Base-by-base conservation (phyloP, 2,888 invertebrate species). In the Hydraecia micacea region DNA sequence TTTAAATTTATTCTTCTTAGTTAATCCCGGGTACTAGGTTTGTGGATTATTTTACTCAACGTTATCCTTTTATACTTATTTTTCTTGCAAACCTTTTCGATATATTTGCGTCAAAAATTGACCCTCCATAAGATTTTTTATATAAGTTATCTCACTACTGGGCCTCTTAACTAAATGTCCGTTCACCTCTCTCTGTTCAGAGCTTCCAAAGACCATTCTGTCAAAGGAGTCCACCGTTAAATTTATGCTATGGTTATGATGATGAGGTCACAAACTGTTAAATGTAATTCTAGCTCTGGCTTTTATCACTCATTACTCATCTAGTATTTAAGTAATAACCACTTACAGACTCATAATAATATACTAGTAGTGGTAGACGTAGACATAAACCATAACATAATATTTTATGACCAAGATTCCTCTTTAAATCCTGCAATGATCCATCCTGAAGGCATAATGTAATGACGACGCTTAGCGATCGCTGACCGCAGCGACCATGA, bases 401-500 rank as follows among this genome's bases (percentile, higher is more conserved):
- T 8, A 68, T 63, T n/a, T 68, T 55, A 77, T 32, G 78, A 63
- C 2, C 63, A 28, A 49, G 65, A 49, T 82, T 86, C 72, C 72
- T 66, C 66, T 82, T 66, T 82, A 73, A 73, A 73, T 75, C 69
- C 68, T 39, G 15, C 58, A 68, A 52, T 86, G 21, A 73, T 62
- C 62, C 69, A 86, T 83, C 73, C 39, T 73, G 32, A 68, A 86
- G 52, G 78, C 66, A 68, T 77, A 75, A 70, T 75, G 13, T 74
- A 70, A 86, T 76, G 83, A 66, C 69, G 39, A 55, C 68, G 46
- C 15, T 83, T 66, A 63, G 21, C 78, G 84, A 72, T 83, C 73
- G 52, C 71, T 83, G 73, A 86, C 86, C 84, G 73, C 84, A 83
- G 58, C n/a, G 69, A 65, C 65, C 85, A 70, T 84, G 84, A 84